Evolutionary conservation across 2,113 vertebrate genomes (phyloP), one percentile per base, ranked within the genome.

Genomic region (Actenoides hombroni): DNA sequence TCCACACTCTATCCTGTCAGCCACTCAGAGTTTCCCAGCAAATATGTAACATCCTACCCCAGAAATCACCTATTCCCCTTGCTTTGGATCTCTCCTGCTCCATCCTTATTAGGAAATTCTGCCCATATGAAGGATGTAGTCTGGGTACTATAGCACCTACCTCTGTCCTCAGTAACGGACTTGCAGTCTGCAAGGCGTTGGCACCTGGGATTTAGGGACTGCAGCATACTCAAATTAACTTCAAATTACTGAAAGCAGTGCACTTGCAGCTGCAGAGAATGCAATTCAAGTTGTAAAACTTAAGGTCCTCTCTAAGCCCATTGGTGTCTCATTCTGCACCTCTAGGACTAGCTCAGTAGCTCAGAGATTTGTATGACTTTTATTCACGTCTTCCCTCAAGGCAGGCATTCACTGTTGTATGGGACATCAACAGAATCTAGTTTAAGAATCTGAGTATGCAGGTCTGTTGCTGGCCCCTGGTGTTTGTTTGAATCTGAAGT

Each of bases 251-350:
- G 39, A 37, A 75, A 64, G 11, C 16, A 37, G 7, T 31, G 37
- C 6, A 13, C n/a, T 39, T 84, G 46, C 13, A 84, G 10, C 18
- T 65, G 46, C 15, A 37, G 53, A 89, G 29, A 40, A 46, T 56
- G 15, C 40, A 74, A n/a, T 37, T 42, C 37, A 67, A 16, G 4
- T 20, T 54, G 18, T 21, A 86, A 84, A 84, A 65, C 24, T 5
- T 29, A 46, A 69, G 11, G 28, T 63, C 13, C n/a, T 59, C 21
- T 46, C 0, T 16, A 59, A 46, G 21, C 2, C 13, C 5, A 4
- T 3, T 42, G 11, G 4, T 73, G 28, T 59, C 42, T 78, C 0
- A 0, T 14, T 79, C 39, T 68, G n/a, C 10, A 16, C 2, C 75
- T 88, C 37, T 35, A 29, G 68, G 56, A 64, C 18, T 21, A 68